A percentile compares a stretch with the other conserved stretches of the same genome.
These are phyloP conservation scores for Trichomycterus rosablanca DNA, from an alignment of 2,113 vertebrate species.

Conservation along the genomic window DNA sequence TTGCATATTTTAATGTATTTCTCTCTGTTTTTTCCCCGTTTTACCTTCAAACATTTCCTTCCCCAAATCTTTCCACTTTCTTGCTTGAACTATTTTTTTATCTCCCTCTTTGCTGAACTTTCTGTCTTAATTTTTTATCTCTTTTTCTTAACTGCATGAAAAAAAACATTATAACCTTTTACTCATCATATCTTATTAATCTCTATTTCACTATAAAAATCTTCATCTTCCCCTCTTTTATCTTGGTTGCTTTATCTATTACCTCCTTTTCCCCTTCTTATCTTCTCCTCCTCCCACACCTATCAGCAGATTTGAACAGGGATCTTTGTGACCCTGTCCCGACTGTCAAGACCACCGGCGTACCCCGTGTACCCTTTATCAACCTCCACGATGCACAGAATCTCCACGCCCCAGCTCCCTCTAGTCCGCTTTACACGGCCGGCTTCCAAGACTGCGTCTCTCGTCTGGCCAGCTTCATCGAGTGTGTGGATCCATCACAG, in stretches of 20 bases:
- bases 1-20: too few relatives aligned
- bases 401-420: constrained; percentile 2
- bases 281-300: not conserved
- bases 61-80: too few relatives aligned
- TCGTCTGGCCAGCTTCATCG: constrained; percentile 40
- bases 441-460: constrained; percentile 47
- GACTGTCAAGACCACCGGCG: not conserved
- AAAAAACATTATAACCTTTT: not conserved
- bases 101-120: too few relatives aligned
- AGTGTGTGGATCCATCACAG: constrained; percentile 41
- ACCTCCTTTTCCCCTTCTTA: not conserved
- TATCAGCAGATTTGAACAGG: constrained; percentile 16
- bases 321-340: constrained; percentile 3
- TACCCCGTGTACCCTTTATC: not conserved
- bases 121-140: not conserved
- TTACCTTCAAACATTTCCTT: too few relatives aligned
- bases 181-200: not conserved
- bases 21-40: too few relatives aligned
- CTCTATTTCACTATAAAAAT: not conserved
- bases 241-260: too few relatives aligned
- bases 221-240: not conserved
- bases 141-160: not conserved
- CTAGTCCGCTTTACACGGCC: constrained; percentile 40
- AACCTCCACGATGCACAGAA: constrained; percentile 14
- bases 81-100: too few relatives aligned